Percentiles rank a stretch among this genome's conserved stretches.
Evolutionary conservation across 2,888 invertebrate genomes (phyloP).

Genomic region (Leucophenga maculata): DNA sequence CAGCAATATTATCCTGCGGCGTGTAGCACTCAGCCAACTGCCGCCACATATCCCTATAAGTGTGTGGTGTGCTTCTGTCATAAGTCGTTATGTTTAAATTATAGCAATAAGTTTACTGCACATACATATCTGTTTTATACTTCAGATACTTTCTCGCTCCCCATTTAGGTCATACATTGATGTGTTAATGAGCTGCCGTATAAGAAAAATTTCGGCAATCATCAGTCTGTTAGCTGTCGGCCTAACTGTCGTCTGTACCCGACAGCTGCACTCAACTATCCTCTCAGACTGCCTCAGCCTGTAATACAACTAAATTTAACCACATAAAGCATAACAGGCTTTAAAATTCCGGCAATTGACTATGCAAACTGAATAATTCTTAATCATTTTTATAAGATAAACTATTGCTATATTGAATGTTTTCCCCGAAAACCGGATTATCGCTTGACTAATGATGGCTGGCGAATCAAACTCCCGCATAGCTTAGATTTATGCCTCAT

Average conservation of each 20-base stretch:
- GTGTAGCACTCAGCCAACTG: too few species aligned
- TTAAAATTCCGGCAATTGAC: too few species aligned
- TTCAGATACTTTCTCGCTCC: background rate
- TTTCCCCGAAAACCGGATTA: conserved; percentile 16
- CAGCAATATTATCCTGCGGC: conserved; percentile 12
- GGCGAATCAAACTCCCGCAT: background rate
- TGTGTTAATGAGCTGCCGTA: conserved; percentile 21
- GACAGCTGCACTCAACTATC: too few species aligned
- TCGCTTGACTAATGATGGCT: conserved; percentile 23
- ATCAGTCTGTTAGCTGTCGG: background rate
- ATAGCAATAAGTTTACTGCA: conserved; percentile 5
- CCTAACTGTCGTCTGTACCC: too few species aligned
- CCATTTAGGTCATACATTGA: conserved; percentile 8
- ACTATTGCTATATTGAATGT: background rate
- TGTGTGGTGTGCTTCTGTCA: conserved; percentile 26
- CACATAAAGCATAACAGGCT: background rate
- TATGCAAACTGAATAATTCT: too few species aligned
- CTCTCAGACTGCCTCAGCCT: too few species aligned
- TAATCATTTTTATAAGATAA: too few species aligned
- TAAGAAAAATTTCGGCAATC: background rate
- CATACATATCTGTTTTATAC: too few species aligned
- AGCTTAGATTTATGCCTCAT: background rate
- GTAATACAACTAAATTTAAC: background rate
- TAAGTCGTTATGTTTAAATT: conserved; percentile 33
- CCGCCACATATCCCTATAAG: background rate